phyloP scores from a whole-genome alignment of 2,888 invertebrate species.

The Amblyteles armatorius region DNA sequence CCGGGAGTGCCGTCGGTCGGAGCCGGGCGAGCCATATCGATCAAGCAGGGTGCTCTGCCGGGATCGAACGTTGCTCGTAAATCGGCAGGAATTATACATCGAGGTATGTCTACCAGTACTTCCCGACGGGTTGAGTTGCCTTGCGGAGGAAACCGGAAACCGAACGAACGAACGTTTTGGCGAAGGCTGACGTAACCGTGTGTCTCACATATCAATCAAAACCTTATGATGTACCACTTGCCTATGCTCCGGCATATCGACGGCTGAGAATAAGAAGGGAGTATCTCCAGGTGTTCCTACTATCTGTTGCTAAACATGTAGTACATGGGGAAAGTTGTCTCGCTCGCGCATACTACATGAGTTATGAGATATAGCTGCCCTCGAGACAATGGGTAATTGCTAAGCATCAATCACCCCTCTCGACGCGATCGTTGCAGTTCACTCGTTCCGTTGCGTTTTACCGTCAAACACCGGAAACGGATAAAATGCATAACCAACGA shows the following conservation, averaged over 20 bases:
- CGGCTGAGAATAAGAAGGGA: background rate
- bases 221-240: slow-evolving; percentile 46
- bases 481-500: slow-evolving; percentile 40
- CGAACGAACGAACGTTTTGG: slow-evolving; percentile 18
- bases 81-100: slow-evolving; percentile 56
- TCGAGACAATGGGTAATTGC: slow-evolving; percentile 56
- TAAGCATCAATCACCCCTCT: slow-evolving; percentile 51
- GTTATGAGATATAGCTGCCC: slow-evolving; percentile 11
- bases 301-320: background rate
- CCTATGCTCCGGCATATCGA: background rate
- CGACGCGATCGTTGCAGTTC: slow-evolving; percentile 33
- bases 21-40: background rate
- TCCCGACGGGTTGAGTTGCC: slow-evolving; percentile 11
- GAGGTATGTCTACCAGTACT: slow-evolving; percentile 53
- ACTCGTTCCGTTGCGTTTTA: slow-evolving; percentile 27
- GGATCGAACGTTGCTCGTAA: slow-evolving; percentile 56
- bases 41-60: background rate
- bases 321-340: slow-evolving; percentile 30
- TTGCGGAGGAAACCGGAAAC: background rate
- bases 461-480: slow-evolving; percentile 32
- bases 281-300: background rate
- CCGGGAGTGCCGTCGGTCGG: background rate
- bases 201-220: slow-evolving; percentile 53
- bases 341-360: slow-evolving; percentile 16
- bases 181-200: slow-evolving; percentile 23